A percentile compares a stretch with the other conserved stretches of the same genome.
These are phyloP conservation scores for Pilophorus perplexus DNA, from an alignment of 2,888 invertebrate genomes.

Conservation along the genomic window DNA sequence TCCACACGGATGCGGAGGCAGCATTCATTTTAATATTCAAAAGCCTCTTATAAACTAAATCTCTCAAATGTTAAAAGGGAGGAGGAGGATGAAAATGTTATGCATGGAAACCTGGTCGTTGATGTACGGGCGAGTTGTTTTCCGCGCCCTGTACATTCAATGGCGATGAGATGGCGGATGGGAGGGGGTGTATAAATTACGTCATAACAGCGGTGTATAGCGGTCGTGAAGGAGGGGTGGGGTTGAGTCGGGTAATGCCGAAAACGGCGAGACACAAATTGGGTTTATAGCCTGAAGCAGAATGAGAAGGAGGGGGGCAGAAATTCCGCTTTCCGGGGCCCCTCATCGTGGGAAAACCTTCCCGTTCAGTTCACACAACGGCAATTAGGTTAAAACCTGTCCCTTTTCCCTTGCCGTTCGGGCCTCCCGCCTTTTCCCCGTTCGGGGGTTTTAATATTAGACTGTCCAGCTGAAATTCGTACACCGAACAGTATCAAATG, in stretches of 20 bases:
- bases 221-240: background rate
- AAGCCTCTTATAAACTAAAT: conserved; percentile 20
- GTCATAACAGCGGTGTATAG: conserved; percentile 22
- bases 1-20: too few species aligned
- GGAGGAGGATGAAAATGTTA: conserved; percentile 15
- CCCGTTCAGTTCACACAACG: conserved; percentile 6
- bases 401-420: too few species aligned
- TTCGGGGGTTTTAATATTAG: too few species aligned
- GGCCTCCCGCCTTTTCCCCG: too few species aligned
- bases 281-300: conserved; percentile 16
- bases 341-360: too few species aligned
- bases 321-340: background rate
- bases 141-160: too few species aligned
- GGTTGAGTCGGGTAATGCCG: conserved; percentile 14
- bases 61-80: conserved; percentile 21
- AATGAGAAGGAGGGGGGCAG: background rate
- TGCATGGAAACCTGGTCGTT: conserved; percentile 22
- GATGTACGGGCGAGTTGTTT: conserved; percentile 20
- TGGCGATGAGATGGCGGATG: background rate
- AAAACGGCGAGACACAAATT: conserved; percentile 28
- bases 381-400: conserved; percentile 20
- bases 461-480: too few species aligned
- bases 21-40: conserved; percentile 21
- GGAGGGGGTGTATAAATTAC: conserved; percentile 16
- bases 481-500: too few species aligned